Conservation (phyloP, 2,113 vertebrate species). For the Genyomyrus donnyi region DNA sequence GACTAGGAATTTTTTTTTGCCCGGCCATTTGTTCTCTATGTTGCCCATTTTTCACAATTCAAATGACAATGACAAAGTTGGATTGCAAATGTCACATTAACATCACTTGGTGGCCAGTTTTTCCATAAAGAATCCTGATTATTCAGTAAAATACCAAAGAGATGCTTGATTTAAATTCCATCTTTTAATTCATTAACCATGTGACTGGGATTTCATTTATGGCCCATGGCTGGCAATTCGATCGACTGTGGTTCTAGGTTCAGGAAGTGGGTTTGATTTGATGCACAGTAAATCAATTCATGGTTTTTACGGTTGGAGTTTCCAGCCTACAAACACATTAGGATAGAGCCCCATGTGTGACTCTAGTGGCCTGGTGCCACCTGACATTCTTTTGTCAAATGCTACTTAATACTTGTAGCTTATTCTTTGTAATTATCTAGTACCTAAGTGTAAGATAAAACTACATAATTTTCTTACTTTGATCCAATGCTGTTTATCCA, state of each 20-base stretch:
- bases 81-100: neutral
- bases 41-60: neutral
- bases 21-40: neutral
- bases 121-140: neutral
- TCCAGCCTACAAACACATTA: neutral
- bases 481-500: neutral
- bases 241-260: neutral
- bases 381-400: neutral
- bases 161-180: neutral
- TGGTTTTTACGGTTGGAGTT: neutral
- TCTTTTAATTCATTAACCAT: neutral
- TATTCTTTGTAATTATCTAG: neutral
- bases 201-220: neutral
- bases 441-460: neutral
- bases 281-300: neutral
- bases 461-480: neutral
- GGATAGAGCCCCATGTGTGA: neutral
- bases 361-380: neutral
- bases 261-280: neutral
- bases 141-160: neutral
- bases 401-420: neutral
- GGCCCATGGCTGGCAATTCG: neutral
- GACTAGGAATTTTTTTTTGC: neutral
- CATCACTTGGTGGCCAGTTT: neutral
- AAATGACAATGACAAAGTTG: neutral